Base-by-base conservation (phyloP, 2,888 invertebrate genomes). In the Diploptera punctata region DNA sequence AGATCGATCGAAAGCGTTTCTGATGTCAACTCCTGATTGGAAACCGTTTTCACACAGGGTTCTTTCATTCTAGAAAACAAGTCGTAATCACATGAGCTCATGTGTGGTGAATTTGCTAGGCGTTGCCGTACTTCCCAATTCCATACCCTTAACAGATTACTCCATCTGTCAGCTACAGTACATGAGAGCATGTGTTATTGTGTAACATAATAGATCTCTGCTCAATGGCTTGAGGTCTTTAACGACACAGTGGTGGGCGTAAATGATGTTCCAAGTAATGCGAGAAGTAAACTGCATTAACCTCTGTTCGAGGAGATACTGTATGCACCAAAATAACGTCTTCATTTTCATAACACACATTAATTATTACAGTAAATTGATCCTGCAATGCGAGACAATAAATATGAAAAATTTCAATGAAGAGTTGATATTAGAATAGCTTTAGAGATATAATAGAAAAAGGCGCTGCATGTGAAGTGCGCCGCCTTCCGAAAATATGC, bases 141-240 rank as follows among this genome's bases (percentile, higher is more conserved):
- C 49, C 49, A 49, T n/a, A 9, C n/a, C n/a, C 49, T 49, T 49
- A 49, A 49, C 49, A n/a, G 18, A 49, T 49, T 49, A n/a, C 10
- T 13, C 49, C 7, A 9, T 4, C 10, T 49, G 49, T 7, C 49
- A n/a, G n/a, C 49, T 18, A 49, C 13, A 49, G 7, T 13, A 49
- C 49, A n/a, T n/a, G n/a, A n/a, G n/a, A 49, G 49, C 49, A n/a
- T 13, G 49, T n/a, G n/a, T 49, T 49, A 49, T 49, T n/a, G n/a
- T 49, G 10, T 49, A 49, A 49, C 18, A 49, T 5, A n/a, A 49
- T 38, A 18, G 49, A 4, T n/a, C 49, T 49, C 49, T 49, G 4
- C n/a, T 49, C 49, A 49, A 49, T 13, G 13, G 49, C 49, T n/a
- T 49, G 49, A 13, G 49, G 13, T 49, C 49, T 9, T 7, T 49